These are phyloP conservation scores for Anguilla obscura DNA, from an alignment of 2,797 vertebrate species.

Conservation along the genomic window DNA sequence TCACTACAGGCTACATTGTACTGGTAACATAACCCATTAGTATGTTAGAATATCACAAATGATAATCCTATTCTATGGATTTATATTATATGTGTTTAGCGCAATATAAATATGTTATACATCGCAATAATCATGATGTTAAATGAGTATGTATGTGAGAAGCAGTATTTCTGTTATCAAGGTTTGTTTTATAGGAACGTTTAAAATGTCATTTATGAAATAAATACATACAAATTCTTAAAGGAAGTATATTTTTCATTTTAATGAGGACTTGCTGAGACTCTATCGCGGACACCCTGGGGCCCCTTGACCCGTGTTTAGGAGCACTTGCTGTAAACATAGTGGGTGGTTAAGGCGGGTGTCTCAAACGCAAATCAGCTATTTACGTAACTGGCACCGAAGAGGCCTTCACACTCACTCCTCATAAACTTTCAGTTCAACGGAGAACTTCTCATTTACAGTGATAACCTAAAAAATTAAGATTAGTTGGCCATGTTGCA, in stretches of 20 bases:
- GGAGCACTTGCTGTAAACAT: constrained; percentile 63
- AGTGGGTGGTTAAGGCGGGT: constrained; percentile 87
- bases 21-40: neutral
- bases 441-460: neutral
- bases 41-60: neutral
- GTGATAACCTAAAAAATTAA: neutral
- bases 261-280: neutral
- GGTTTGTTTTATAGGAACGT: neutral
- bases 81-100: neutral
- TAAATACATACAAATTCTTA: constrained; percentile 61
- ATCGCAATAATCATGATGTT: neutral
- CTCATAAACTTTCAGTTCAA: neutral
- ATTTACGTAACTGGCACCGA: constrained; percentile 92
- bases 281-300: too few relatives aligned
- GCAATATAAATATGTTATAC: neutral
- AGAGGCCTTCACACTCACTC: constrained; percentile 65
- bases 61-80: neutral
- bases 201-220: neutral
- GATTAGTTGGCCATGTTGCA: too few relatives aligned
- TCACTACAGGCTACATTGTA: neutral
- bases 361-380: constrained; percentile 92
- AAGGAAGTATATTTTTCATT: constrained; percentile 73
- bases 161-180: neutral
- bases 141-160: neutral
- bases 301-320: neutral